Conservation (phyloP, 2,888 invertebrate genomes). For the Fragum fragum region DNA sequence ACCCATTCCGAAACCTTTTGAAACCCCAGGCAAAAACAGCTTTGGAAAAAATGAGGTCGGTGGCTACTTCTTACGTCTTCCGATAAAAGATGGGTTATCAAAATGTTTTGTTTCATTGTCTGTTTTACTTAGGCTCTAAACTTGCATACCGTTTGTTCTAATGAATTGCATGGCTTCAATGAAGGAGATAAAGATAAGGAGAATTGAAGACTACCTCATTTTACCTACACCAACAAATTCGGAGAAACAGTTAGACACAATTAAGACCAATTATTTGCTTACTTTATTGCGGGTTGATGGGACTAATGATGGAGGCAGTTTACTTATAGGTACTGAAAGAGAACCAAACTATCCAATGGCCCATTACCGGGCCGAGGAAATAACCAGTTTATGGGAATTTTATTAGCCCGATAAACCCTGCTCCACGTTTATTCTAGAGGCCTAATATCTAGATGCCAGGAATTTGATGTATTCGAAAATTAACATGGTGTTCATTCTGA, state of each 20-base stretch:
- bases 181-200: not conserved
- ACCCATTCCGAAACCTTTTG: too few relatives aligned
- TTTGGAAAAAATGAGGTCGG: too few relatives aligned
- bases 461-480: too few relatives aligned
- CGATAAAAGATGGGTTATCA: too few relatives aligned
- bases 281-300: slow-evolving; percentile 1
- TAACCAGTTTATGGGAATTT: not conserved
- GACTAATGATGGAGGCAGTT: not conserved
- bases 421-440: not conserved
- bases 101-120: too few relatives aligned
- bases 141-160: too few relatives aligned
- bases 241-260: not conserved
- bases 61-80: too few relatives aligned
- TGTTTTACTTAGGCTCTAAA: too few relatives aligned
- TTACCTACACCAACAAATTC: slow-evolving; percentile 6
- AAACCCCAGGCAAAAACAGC: too few relatives aligned
- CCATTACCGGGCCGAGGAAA: slow-evolving; percentile 2
- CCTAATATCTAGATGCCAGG: too few relatives aligned
- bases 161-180: too few relatives aligned
- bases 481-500: too few relatives aligned
- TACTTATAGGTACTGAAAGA: not conserved
- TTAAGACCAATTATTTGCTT: slow-evolving; percentile 6
- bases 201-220: not conserved
- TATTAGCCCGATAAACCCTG: not conserved
- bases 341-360: not conserved